These are phyloP conservation scores for Pteronotus mesoamericanus DNA, from an alignment of 2,797 vertebrate genomes.

Conservation along the genomic window DNA sequence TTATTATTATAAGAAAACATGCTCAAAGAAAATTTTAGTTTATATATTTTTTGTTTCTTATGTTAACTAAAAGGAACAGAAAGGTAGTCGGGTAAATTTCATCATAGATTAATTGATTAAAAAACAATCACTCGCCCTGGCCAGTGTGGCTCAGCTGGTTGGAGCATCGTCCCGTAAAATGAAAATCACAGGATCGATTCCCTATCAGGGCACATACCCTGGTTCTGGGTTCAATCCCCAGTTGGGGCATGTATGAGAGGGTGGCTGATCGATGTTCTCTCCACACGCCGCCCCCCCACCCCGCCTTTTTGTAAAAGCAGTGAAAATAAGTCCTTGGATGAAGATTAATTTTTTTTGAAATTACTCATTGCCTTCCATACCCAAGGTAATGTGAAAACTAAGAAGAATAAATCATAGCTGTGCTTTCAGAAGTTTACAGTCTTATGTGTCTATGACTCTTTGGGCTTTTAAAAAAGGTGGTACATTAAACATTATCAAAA, in stretches of 20 bases:
- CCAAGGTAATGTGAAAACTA: neutral
- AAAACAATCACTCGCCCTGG: neutral
- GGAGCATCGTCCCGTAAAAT: too few species aligned
- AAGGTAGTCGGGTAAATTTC: slow-evolving; percentile 2
- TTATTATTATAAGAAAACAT: neutral
- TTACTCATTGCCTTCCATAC: neutral
- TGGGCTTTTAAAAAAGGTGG: neutral
- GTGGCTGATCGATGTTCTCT: neutral
- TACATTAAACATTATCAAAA: neutral
- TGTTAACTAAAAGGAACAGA: neutral
- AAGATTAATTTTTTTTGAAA: neutral
- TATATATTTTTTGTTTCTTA: neutral
- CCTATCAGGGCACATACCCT: too few species aligned
- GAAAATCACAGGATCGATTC: too few species aligned
- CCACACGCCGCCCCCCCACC: too few species aligned
- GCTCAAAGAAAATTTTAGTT: neutral
- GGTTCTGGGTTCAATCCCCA: too few species aligned
- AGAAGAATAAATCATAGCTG: neutral
- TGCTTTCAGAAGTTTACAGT: neutral
- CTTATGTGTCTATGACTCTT: neutral
- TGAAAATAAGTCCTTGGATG: too few species aligned
- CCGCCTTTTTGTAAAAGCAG: neutral
- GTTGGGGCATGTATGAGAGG: neutral
- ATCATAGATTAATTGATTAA: slow-evolving; percentile 4
- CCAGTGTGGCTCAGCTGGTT: too few species aligned